Evolutionary conservation across 1,140 invertebrate genomes (phyloP).

Genomic region (Oedothorax gibbosus): DNA sequence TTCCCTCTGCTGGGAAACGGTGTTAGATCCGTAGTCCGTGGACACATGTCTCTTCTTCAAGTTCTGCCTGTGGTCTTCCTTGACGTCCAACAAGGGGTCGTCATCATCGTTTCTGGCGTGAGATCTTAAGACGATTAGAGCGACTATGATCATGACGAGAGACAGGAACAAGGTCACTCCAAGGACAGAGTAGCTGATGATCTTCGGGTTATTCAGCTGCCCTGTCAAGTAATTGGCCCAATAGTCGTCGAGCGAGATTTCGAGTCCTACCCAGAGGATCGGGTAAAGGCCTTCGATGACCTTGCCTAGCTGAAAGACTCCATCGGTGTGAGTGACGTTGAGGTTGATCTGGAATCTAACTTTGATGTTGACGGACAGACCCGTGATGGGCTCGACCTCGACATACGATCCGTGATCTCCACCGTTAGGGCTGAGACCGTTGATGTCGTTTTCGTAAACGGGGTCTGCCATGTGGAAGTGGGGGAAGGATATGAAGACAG

Average conservation of each 20-base stretch:
- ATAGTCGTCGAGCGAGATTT: constrained; percentile 42
- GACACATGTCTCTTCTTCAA: not conserved
- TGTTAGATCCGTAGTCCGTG: no score
- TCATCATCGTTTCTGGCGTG: not conserved
- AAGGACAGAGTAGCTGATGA: constrained; percentile 27
- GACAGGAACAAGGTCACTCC: not conserved
- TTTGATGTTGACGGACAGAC: constrained; percentile 12
- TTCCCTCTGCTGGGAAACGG: no score
- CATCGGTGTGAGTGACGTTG: not conserved
- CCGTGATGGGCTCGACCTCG: constrained; percentile 32
- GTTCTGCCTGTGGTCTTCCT: constrained; percentile 22
- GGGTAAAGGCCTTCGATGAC: constrained; percentile 63
- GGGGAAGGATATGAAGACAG: constrained; percentile 79
- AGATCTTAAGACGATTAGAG: not conserved
- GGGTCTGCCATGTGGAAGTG: constrained; percentile 83
- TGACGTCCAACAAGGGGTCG: constrained; percentile 25
- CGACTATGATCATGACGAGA: constrained; percentile 1
- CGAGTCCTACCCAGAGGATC: constrained; percentile 62
- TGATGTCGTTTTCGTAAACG: constrained; percentile 13
- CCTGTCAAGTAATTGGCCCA: constrained; percentile 38
- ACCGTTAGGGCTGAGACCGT: constrained; percentile 28
- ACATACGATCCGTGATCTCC: constrained; percentile 5
- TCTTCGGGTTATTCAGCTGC: constrained; percentile 30
- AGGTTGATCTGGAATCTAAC: constrained; percentile 52
- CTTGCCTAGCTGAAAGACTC: constrained; percentile 58